These are phyloP conservation scores for Valencia hispanica DNA, from an alignment of 2,797 vertebrate genomes.

Conservation along the genomic window DNA sequence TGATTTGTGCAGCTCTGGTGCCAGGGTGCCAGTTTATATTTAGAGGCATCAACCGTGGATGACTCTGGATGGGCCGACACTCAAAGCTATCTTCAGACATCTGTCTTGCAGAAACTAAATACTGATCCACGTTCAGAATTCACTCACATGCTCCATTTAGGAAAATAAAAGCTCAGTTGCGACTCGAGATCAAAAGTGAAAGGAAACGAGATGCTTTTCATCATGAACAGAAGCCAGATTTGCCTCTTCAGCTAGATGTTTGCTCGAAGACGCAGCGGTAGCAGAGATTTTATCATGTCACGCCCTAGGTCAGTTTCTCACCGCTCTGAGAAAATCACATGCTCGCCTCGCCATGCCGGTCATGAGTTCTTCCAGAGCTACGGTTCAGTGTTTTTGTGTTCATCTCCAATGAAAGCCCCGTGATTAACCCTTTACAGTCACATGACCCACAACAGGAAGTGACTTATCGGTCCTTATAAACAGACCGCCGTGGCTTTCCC, in stretches of 20 bases:
- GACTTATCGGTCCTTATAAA: slow-evolving; percentile 36
- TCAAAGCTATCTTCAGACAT: slow-evolving; percentile 23
- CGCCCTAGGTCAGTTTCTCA: background rate
- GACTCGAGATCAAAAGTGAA: background rate
- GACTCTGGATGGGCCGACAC: slow-evolving; percentile 51
- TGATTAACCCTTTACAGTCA: slow-evolving; percentile 53
- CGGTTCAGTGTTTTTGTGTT: slow-evolving; percentile 24
- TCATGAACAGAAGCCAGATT: background rate
- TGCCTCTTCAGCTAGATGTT: slow-evolving; percentile 1
- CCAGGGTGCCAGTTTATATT: slow-evolving; percentile 62
- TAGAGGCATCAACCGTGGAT: slow-evolving; percentile 65
- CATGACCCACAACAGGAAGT: slow-evolving; percentile 66
- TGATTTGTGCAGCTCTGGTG: slow-evolving; percentile 41
- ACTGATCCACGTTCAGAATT: slow-evolving; percentile 63
- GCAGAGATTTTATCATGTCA: background rate
- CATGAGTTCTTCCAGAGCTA: slow-evolving; percentile 58
- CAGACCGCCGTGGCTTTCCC: slow-evolving; percentile 44
- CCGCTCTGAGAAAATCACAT: slow-evolving; percentile 51
- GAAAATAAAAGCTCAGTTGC: slow-evolving; percentile 10
- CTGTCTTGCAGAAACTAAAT: slow-evolving; percentile 70
- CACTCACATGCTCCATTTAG: slow-evolving; percentile 56
- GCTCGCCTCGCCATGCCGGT: slow-evolving; percentile 38
- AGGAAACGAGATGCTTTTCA: background rate
- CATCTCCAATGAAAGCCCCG: slow-evolving; percentile 13
- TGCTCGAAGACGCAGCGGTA: slow-evolving; percentile 8